A percentile compares a stretch with the other conserved stretches of the same genome.
Evolutionary conservation across 2,888 invertebrate species (phyloP).

Genomic region (Phengaris alcon): DNA sequence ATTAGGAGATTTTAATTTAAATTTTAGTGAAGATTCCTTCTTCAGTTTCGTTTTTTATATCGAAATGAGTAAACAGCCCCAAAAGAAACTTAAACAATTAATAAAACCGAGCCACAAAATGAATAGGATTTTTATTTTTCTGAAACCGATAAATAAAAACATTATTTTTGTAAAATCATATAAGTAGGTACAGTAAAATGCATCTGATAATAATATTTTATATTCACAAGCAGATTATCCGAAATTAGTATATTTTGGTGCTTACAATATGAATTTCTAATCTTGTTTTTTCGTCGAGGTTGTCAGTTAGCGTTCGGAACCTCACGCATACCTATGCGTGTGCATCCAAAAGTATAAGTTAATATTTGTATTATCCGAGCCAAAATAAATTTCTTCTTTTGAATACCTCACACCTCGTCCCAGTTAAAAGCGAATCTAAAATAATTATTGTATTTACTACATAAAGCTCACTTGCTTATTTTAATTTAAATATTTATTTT

Average conservation of each 20-base stretch:
- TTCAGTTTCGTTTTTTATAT: background rate
- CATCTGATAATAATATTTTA: background rate
- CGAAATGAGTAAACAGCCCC: background rate
- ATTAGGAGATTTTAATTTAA: background rate
- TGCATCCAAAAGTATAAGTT: background rate
- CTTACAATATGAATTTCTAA: no score
- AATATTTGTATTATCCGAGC: slow-evolving; percentile 7
- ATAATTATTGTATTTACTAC: background rate
- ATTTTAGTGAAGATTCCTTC: background rate
- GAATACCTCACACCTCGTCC: background rate
- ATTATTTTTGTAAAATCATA: background rate
- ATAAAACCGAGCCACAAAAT: slow-evolving; percentile 2
- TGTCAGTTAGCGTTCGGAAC: no score
- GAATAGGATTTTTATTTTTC: background rate
- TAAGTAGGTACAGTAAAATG: background rate
- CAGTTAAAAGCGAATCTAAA: background rate
- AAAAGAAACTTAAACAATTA: background rate
- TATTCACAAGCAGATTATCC: no score
- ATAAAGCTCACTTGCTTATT: background rate
- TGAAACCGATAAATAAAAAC: background rate
- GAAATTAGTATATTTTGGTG: background rate
- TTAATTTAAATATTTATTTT: slow-evolving; percentile 6
- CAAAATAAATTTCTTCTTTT: background rate
- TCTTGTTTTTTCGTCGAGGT: no score
- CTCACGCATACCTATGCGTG: no score